Percentiles rank a stretch among this genome's conserved stretches.
phyloP scores from a whole-genome alignment of 2,113 vertebrate species.

The Grammomys surdaster region DNA sequence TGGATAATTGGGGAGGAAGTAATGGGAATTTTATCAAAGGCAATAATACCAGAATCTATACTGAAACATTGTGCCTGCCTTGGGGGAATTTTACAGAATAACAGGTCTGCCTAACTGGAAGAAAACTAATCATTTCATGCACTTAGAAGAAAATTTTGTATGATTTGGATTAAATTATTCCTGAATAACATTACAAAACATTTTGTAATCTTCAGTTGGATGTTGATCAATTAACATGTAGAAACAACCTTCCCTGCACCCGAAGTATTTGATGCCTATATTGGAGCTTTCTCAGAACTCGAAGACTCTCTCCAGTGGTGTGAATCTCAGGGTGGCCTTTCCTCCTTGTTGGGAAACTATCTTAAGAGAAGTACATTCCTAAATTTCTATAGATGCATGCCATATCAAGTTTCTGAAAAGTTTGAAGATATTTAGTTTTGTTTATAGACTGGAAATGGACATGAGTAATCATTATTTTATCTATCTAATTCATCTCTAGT shows the following conservation, averaged over 20 bases:
- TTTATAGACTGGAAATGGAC: not conserved
- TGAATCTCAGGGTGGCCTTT: too few relatives aligned
- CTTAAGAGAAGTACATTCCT: not conserved
- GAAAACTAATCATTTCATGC: not conserved
- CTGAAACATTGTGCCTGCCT: not conserved
- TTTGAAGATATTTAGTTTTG: not conserved
- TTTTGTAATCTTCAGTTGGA: not conserved
- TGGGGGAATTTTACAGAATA: not conserved
- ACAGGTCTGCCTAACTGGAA: not conserved
- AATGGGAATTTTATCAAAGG: not conserved
- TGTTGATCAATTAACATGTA: not conserved
- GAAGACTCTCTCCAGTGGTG: not conserved
- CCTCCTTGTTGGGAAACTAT: not conserved
- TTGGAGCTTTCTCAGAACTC: not conserved
- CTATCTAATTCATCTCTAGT: not conserved
- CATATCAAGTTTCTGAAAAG: not conserved
- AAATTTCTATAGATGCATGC: not conserved
- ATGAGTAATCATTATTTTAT: not conserved
- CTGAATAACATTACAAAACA: not conserved
- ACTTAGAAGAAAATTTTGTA: not conserved
- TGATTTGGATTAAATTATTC: not conserved
- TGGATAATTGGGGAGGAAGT: not conserved
- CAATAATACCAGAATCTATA: not conserved
- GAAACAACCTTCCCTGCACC: not conserved
- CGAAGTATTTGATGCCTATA: not conserved